Evolutionary conservation across 2,888 invertebrate genomes (phyloP), one percentile per base, ranked within the genome.

Genomic region (Dasypolia templi): DNA sequence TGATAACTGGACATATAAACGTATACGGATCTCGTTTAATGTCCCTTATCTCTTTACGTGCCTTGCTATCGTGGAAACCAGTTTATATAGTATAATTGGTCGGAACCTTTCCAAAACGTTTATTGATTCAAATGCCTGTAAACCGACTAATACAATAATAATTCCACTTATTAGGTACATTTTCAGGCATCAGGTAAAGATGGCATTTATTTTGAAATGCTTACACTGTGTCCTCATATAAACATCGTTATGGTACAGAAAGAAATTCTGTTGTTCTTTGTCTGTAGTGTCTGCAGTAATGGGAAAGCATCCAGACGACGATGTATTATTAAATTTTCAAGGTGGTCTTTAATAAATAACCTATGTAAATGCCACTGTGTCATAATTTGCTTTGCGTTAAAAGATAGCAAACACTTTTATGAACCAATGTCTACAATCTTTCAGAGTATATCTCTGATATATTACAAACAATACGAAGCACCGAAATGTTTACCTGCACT

Each of bases 311-410:
- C 46, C 55, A 49, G 64, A 42, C n/a, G n/a, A 35, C 29, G 14
- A 11, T 49, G 42, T 53, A 64, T 59, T 67, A 72, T 64, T 71
- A 75, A 4, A 55, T 56, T 61, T 77, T 66, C 70, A 85, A 85
- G 81, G 80, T 71, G 64, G 17, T 72, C 56, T 76, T 58, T 59
- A 78, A 71, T 72, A 65, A 78, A 71, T 72, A 65, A 71, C 17
- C 61, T 59, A 63, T 65, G 70, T 42, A 76, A 78, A 72, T 65
- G 68, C 22, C 4, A 55, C 53, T 32, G 14, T 77, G 56, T 63
- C 72, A 68, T 65, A 58, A 68, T 84, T 84, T 71, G 59, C 35
- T 77, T 74, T 46, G 42, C 51, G 62, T 71, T 72, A 71, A 68
- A 70, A 71, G 46, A 55, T 77, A 58, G 62, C 59, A 74, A 73